Evolutionary conservation across 2,888 invertebrate species (phyloP).

Genomic region (Meganola albula): DNA sequence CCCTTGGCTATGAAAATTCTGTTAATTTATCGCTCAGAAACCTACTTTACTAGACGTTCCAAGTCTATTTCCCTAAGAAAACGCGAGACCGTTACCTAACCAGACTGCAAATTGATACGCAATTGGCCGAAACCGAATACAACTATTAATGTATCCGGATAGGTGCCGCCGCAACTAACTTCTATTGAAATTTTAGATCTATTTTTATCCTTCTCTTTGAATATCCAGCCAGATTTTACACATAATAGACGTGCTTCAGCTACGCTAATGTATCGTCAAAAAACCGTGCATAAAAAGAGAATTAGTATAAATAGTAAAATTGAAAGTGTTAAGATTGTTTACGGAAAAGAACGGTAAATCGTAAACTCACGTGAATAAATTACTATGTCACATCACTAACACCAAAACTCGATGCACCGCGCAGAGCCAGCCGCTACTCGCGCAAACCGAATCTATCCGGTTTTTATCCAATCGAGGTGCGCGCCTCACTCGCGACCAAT

Average conservation of each 20-base stretch:
- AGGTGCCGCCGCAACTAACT: slow-evolving; percentile 26
- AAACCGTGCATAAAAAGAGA: too few relatives aligned
- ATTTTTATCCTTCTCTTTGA: too few relatives aligned
- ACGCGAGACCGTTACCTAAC: slow-evolving; percentile 25
- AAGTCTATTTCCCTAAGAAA: slow-evolving; percentile 15
- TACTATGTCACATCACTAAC: slow-evolving; percentile 49
- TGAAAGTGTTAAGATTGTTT: too few relatives aligned
- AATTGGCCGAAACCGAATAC: slow-evolving; percentile 41
- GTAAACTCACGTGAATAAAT: slow-evolving; percentile 23
- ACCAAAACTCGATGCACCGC: slow-evolving; percentile 51
- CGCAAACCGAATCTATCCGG: slow-evolving; percentile 66
- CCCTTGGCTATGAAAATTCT: too few relatives aligned
- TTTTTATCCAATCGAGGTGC: slow-evolving; percentile 60
- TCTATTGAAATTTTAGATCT: too few relatives aligned
- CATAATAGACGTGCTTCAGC: too few relatives aligned
- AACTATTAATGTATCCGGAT: slow-evolving; percentile 39
- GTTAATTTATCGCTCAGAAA: too few relatives aligned
- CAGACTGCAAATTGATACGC: slow-evolving; percentile 37
- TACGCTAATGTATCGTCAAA: too few relatives aligned
- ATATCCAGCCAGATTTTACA: too few relatives aligned
- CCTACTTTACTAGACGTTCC: neutral
- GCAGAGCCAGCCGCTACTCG: slow-evolving; percentile 64
- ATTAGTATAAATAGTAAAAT: too few relatives aligned
- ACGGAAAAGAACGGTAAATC: too few relatives aligned
- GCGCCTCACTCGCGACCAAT: slow-evolving; percentile 65